These are phyloP conservation scores for Globodera ellingtonae DNA, from an alignment of 1,140 invertebrate species.

Conservation along the genomic window DNA sequence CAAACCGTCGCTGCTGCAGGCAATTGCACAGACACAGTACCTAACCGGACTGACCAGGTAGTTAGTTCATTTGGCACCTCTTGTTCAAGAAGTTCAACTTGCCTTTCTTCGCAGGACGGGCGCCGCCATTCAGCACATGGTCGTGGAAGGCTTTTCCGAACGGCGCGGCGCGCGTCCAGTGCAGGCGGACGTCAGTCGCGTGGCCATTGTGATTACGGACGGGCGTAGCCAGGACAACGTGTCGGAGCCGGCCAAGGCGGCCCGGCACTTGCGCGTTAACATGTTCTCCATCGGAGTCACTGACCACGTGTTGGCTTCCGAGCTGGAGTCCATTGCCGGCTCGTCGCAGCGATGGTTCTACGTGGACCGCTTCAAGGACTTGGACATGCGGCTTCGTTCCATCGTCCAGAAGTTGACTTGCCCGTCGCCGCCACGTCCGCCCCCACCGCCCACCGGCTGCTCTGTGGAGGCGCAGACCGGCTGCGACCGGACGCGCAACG, in stretches of 20 bases:
- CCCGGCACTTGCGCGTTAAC: conserved; percentile 57
- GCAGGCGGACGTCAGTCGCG: conserved; percentile 55
- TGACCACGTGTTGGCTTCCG: conserved; percentile 62
- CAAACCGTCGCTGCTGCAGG: conserved; percentile 56
- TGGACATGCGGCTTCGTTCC: conserved; percentile 62
- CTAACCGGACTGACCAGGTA: conserved; percentile 60
- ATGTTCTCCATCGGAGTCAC: conserved; percentile 65
- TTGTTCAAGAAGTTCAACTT: not conserved
- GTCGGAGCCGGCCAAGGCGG: conserved; percentile 60
- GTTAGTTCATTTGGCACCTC: not conserved
- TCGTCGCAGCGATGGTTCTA: conserved; percentile 59
- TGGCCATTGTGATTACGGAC: conserved; percentile 64
- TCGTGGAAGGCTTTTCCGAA: conserved; percentile 62
- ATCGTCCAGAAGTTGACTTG: conserved; percentile 64
- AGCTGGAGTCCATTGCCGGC: conserved; percentile 62
- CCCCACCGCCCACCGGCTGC: conserved; percentile 40
- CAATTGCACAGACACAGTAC: conserved; percentile 60
- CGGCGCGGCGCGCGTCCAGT: conserved; percentile 60
- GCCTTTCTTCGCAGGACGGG: conserved; percentile 49
- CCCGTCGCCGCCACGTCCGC: conserved; percentile 44
- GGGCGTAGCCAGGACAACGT: conserved; percentile 65
- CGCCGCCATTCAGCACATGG: conserved; percentile 65
- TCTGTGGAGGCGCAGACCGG: conserved; percentile 62
- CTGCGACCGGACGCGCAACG: conserved; percentile 61
- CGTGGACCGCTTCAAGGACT: conserved; percentile 65